These are phyloP conservation scores for Trididemnum miniatum DNA, from an alignment of 23 tunicate genomes.

Conservation along the genomic window DNA sequence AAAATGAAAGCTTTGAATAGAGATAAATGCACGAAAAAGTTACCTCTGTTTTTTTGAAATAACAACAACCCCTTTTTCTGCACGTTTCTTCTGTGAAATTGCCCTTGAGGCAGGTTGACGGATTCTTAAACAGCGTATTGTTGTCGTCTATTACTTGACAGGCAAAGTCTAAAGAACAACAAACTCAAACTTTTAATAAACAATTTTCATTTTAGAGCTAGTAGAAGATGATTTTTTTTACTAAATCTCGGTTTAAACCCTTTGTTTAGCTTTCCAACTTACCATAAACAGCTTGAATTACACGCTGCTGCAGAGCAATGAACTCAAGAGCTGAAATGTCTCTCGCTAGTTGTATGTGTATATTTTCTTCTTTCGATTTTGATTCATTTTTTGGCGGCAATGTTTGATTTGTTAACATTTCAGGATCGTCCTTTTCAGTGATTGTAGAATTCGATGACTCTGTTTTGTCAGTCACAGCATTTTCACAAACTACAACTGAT, in stretches of 20 bases:
- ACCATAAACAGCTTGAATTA: slow-evolving; percentile 16
- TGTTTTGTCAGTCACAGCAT: neutral
- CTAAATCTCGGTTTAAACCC: neutral
- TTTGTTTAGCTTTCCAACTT: neutral
- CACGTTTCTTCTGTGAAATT: slow-evolving; percentile 13
- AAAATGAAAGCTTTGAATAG: no score
- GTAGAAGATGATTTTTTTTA: neutral
- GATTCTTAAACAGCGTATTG: neutral
- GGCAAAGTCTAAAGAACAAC: slow-evolving; percentile 5
- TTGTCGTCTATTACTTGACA: neutral
- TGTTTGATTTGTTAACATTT: neutral
- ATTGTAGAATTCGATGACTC: neutral
- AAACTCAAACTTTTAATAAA: neutral
- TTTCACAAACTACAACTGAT: no score
- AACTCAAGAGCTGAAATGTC: neutral
- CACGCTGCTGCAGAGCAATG: neutral
- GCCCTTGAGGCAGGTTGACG: slow-evolving; percentile 8
- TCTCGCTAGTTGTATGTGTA: neutral
- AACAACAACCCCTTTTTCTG: slow-evolving; percentile 25
- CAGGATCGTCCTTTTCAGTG: neutral
- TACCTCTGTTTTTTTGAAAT: neutral
- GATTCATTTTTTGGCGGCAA: neutral
- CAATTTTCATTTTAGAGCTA: neutral
- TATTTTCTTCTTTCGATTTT: neutral
- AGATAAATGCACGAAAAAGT: no score